These are phyloP conservation scores for Danaus chrysippus DNA, from an alignment of 2,888 invertebrate species.

Conservation along the genomic window DNA sequence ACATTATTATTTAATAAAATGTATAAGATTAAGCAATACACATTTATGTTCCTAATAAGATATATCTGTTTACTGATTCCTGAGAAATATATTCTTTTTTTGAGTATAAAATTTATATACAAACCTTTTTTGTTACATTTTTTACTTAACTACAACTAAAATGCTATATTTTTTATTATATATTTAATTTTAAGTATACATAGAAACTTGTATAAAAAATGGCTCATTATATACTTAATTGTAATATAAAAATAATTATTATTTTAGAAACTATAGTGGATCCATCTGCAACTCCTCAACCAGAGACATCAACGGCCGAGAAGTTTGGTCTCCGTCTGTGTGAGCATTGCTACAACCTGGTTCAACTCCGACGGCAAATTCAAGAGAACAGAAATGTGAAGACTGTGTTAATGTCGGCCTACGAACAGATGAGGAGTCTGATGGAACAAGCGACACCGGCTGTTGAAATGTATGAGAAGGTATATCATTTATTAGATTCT, in stretches of 20 bases:
- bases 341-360: constrained; percentile 87
- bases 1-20: too few relatives aligned
- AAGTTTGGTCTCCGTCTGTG: constrained; percentile 83
- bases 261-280: constrained; percentile 69
- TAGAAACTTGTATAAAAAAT: too few relatives aligned
- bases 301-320: constrained; percentile 67
- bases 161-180: too few relatives aligned
- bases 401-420: constrained; percentile 88
- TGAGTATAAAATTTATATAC: too few relatives aligned
- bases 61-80: too few relatives aligned
- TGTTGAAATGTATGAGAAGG: constrained; percentile 83
- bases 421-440: constrained; percentile 87
- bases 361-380: constrained; percentile 88
- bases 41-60: too few relatives aligned
- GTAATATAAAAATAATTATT: not conserved
- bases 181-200: too few relatives aligned
- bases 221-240: too few relatives aligned
- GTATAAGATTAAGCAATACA: too few relatives aligned
- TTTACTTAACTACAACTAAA: too few relatives aligned
- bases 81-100: too few relatives aligned
- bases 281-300: constrained; percentile 59
- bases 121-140: too few relatives aligned
- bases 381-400: constrained; percentile 90
- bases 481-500: constrained; percentile 34
- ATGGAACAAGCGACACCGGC: constrained; percentile 86